A percentile compares a stretch with the other conserved stretches of the same genome.
phyloP scores from a whole-genome alignment of 2,113 vertebrate species.

The Antennarius striatus region DNA sequence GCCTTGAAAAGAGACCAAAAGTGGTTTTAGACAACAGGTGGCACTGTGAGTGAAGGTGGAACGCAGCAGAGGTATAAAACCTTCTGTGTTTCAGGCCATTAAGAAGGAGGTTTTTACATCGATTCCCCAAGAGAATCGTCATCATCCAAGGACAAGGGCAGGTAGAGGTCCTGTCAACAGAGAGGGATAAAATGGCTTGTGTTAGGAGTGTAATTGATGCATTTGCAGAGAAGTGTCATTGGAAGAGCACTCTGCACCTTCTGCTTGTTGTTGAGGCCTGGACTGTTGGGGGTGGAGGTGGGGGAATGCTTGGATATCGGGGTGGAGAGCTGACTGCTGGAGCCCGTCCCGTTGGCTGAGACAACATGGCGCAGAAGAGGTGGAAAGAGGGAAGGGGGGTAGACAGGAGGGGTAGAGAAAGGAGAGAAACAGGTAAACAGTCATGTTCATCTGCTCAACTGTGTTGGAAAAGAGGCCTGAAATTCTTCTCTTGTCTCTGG shows the following conservation, averaged over 20 bases:
- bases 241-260: slow-evolving; percentile 85
- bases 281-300: slow-evolving; percentile 96
- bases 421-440: slow-evolving; percentile 17
- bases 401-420: not conserved
- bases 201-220: not conserved
- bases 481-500: slow-evolving; percentile 24
- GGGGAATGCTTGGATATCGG: slow-evolving; percentile 99
- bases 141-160: slow-evolving; percentile 97
- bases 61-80: slow-evolving; percentile 59
- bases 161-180: slow-evolving; percentile 90
- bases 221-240: not conserved
- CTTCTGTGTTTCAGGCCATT: slow-evolving; percentile 59
- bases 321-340: slow-evolving; percentile 98
- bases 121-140: slow-evolving; percentile 95
- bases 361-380: slow-evolving; percentile 24
- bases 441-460: not conserved
- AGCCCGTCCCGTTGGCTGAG: slow-evolving; percentile 92
- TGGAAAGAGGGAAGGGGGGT: not conserved
- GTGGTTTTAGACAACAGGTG: slow-evolving; percentile 55
- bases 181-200: not conserved
- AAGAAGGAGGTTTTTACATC: slow-evolving; percentile 83
- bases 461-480: slow-evolving; percentile 38
- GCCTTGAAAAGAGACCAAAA: slow-evolving; percentile 54
- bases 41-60: slow-evolving; percentile 62
- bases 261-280: slow-evolving; percentile 94